Conservation (phyloP, 2,797 vertebrate species). For the Centropyge bicolor region DNA sequence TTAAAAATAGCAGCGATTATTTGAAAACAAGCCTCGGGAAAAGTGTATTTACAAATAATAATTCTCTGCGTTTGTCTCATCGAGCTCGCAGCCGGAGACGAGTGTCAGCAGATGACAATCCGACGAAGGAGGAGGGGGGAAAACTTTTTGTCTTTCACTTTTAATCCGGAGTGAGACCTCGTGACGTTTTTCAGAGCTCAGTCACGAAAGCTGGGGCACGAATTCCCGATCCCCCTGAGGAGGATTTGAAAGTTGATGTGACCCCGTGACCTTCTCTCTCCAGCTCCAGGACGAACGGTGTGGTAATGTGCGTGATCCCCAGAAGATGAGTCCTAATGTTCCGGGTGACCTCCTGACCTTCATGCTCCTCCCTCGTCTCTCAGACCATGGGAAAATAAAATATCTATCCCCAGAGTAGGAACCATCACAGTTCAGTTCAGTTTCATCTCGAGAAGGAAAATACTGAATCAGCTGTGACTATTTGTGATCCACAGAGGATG, state of each 20-base stretch:
- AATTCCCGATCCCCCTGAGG: neutral
- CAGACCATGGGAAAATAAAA: too few species aligned
- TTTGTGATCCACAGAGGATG: too few species aligned
- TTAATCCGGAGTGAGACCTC: constrained; percentile 24
- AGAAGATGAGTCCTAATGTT: too few species aligned
- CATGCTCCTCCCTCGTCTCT: too few species aligned
- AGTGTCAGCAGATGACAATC: constrained; percentile 14
- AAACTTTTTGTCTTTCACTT: constrained; percentile 11
- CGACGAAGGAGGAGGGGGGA: neutral
- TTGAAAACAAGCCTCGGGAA: constrained; percentile 46
- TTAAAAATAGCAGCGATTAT: constrained; percentile 64
- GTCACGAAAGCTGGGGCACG: neutral
- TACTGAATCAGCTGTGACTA: too few species aligned
- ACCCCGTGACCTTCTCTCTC: neutral
- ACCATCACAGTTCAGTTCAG: too few species aligned
- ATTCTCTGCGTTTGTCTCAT: constrained; percentile 60
- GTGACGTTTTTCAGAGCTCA: neutral
- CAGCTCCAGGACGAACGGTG: too few species aligned
- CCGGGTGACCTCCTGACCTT: too few species aligned
- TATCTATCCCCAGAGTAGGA: too few species aligned
- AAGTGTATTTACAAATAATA: constrained; percentile 64
- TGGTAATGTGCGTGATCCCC: too few species aligned
- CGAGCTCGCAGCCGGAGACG: constrained; percentile 25
- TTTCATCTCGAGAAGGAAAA: too few species aligned
- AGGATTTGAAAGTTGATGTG: neutral